Percentiles rank a stretch among this genome's conserved stretches.
These are phyloP conservation scores for Heteromurus nitidus DNA, from an alignment of 2,888 invertebrate species.

Conservation along the genomic window DNA sequence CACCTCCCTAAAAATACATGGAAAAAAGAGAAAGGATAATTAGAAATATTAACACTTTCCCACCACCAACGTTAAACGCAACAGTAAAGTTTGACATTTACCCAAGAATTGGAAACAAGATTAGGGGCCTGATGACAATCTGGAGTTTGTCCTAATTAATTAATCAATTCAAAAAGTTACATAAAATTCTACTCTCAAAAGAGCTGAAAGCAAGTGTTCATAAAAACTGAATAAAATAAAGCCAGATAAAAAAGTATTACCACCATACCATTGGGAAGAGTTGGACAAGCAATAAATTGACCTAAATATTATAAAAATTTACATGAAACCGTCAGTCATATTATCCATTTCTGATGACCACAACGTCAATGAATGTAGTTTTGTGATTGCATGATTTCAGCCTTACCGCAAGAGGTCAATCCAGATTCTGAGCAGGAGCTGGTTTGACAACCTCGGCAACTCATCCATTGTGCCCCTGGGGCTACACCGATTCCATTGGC, in stretches of 20 bases:
- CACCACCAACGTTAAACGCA: neutral
- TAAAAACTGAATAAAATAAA: too few species aligned
- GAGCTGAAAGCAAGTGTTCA: too few species aligned
- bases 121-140: slow-evolving; percentile 52
- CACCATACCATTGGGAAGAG: slow-evolving; percentile 35
- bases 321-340: neutral
- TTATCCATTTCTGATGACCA: neutral
- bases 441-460: slow-evolving; percentile 59
- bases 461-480: slow-evolving; percentile 54
- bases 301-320: too few species aligned
- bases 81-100: neutral
- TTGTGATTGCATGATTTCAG: neutral
- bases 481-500: slow-evolving; percentile 55
- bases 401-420: slow-evolving; percentile 35
- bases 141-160: neutral
- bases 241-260: too few species aligned
- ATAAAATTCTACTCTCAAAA: too few species aligned
- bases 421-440: slow-evolving; percentile 16
- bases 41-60: neutral
- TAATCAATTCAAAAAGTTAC: too few species aligned
- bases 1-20: too few species aligned
- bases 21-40: too few species aligned
- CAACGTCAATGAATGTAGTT: neutral
- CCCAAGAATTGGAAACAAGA: slow-evolving; percentile 55
- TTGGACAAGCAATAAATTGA: slow-evolving; percentile 57